Base-by-base conservation (phyloP, 2,888 invertebrate genomes). In the Lepidocyrtinus sp. region DNA sequence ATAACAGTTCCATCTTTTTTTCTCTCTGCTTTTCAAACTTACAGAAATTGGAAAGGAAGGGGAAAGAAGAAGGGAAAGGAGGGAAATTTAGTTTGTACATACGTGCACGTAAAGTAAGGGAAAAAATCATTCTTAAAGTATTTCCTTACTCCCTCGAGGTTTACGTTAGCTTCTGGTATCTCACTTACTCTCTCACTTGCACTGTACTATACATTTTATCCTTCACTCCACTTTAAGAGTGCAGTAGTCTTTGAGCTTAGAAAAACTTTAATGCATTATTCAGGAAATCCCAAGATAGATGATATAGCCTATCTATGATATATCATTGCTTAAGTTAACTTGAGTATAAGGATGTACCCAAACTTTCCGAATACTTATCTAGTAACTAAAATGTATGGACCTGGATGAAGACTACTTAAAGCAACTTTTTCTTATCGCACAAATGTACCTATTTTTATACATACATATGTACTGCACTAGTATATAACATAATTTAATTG, bases 111-210 rank as follows among this genome's bases (percentile, higher is more conserved):
- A 50, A 45, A 26, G 71, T n/a, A 50, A 50, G 50, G 50, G 50
- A 12, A 79, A 70, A 36, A 15, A 50, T 73, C 59, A 68, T 72
- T 71, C 71, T 59, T 75, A 71, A 80, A 67, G 59, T 81, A 75
- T 81, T 78, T 68, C 67, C 72, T 73, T 63, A 64, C 73, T 81
- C 81, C 81, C 81, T 81, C 72, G 81, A 81, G 81, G 72, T 76
- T 81, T 80, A 70, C 76, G 36, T 75, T 81, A 71, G 81, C 81
- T 67, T 72, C 69, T 68, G 67, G 72, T 73, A 70, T 74, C 74
- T 80, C 59, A 76, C 81, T 81, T 21, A 81, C 81, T 81, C 81
- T 62, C 76, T 76, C 81, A 81, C 81, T 81, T 80, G 5, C 50
- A 50, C 50, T 50, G n/a, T n/a, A 50, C 36, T 50, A 50, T 7